Evolutionary conservation across 2,797 vertebrate genomes (phyloP).

Genomic region (Ibycter americanus): DNA sequence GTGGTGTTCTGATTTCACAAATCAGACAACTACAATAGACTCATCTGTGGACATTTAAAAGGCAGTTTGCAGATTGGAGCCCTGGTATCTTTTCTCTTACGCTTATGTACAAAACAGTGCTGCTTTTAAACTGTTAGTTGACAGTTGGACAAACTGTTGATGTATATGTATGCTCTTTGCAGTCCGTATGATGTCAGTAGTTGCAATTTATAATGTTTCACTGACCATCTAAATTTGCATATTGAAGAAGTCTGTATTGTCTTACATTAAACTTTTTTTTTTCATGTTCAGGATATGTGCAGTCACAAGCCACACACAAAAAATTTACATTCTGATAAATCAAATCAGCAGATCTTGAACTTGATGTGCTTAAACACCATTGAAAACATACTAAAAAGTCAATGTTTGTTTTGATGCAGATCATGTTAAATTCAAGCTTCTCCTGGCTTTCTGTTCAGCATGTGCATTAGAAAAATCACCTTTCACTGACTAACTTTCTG

Average conservation of each 20-base stretch:
- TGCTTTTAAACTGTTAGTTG: not conserved
- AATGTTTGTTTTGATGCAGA: not conserved
- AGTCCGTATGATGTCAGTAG: not conserved
- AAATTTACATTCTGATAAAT: not conserved
- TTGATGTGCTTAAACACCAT: not conserved
- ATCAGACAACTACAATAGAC: not conserved
- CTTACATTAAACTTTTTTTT: not conserved
- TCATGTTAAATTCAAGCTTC: not conserved
- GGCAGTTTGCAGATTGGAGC: not conserved
- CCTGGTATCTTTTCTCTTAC: not conserved
- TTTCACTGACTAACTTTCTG: constrained; percentile 46
- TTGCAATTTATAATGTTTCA: not conserved
- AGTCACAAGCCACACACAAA: not conserved
- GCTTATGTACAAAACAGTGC: not conserved
- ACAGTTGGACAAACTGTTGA: not conserved
- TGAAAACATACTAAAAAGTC: not conserved
- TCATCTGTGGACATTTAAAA: not conserved
- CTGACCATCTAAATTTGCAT: not conserved
- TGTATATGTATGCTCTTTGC: not conserved
- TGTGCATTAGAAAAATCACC: constrained; percentile 39
- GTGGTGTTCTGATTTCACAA: not conserved
- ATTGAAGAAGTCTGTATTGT: not conserved
- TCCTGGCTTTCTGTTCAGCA: not conserved
- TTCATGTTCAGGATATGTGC: not conserved
- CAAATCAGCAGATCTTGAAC: not conserved